Percentiles rank a stretch among this genome's conserved stretches.
Evolutionary conservation across 1,140 invertebrate species (phyloP).

Genomic region (Euschistus heros): DNA sequence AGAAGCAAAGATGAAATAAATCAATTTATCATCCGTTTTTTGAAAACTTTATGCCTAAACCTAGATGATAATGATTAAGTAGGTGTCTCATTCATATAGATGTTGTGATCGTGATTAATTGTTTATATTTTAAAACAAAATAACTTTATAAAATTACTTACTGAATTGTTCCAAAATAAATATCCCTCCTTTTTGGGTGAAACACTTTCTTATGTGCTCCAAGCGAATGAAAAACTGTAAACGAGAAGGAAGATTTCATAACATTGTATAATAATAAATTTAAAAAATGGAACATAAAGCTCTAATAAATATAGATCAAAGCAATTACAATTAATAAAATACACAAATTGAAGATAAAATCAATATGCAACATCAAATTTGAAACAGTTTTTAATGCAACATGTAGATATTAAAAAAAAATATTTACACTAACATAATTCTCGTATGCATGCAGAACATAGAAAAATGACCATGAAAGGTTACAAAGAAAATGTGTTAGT

Average conservation of each 20-base stretch:
- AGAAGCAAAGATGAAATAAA: too few species aligned
- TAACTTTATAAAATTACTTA: constrained; percentile 47
- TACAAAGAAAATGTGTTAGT: too few species aligned
- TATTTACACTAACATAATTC: constrained; percentile 14
- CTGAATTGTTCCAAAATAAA: constrained; percentile 99
- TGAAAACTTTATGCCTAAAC: too few species aligned
- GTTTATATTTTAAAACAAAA: too few species aligned
- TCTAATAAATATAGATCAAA: not conserved
- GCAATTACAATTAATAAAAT: constrained; percentile 1
- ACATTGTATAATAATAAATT: not conserved
- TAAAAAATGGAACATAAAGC: not conserved
- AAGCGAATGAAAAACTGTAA: constrained; percentile 99
- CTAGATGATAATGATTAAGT: too few species aligned
- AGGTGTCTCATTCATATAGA: too few species aligned
- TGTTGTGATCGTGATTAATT: too few species aligned
- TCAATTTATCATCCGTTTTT: too few species aligned
- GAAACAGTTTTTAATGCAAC: constrained; percentile 7
- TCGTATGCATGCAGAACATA: not conserved
- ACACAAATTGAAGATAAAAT: constrained; percentile 15
- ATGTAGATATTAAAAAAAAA: constrained; percentile 10
- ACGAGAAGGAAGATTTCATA: not conserved
- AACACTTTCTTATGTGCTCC: constrained; percentile 98
- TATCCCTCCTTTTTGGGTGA: constrained; percentile 95
- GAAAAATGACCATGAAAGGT: not conserved
- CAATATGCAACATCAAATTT: constrained; percentile 16